These are phyloP conservation scores for Parambassis ranga DNA, from an alignment of 2,797 vertebrate genomes.

Conservation along the genomic window DNA sequence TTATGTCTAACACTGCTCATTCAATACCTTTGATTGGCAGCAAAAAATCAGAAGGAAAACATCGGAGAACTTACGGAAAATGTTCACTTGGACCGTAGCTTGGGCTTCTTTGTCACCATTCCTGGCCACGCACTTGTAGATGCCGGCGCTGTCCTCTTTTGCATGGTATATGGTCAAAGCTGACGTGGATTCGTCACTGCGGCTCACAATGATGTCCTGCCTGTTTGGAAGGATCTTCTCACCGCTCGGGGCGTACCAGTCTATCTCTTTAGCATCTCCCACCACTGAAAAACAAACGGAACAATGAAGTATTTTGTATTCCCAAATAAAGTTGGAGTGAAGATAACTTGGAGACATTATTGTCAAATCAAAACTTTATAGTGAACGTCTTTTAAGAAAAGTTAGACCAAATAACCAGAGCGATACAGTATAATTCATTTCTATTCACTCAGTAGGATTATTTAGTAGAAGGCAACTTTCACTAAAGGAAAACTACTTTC, in stretches of 20 bases:
- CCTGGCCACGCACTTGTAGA: constrained; percentile 94
- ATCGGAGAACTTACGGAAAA: constrained; percentile 88
- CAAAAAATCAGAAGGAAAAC: background rate
- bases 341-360: background rate
- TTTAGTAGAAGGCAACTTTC: constrained; percentile 7
- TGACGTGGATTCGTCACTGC: constrained; percentile 85
- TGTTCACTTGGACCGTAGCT: constrained; percentile 92
- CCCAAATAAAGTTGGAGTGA: background rate
- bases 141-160: constrained; percentile 90
- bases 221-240: constrained; percentile 88
- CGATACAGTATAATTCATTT: constrained; percentile 23
- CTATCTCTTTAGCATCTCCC: constrained; percentile 92
- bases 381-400: background rate
- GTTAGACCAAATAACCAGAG: background rate
- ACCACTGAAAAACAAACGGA: constrained; percentile 77
- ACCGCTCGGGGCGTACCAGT: constrained; percentile 92
- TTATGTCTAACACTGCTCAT: background rate
- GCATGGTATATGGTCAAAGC: constrained; percentile 96
- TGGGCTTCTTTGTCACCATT: constrained; percentile 86
- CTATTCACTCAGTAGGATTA: background rate
- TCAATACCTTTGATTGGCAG: background rate
- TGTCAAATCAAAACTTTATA: constrained; percentile 1
- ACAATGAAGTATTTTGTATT: background rate
- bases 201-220: constrained; percentile 86
- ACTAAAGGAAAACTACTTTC: background rate